Evolutionary conservation across 2,888 invertebrate genomes (phyloP), one percentile per base, ranked within the genome.

Genomic region (Eucriotettix oculatus): DNA sequence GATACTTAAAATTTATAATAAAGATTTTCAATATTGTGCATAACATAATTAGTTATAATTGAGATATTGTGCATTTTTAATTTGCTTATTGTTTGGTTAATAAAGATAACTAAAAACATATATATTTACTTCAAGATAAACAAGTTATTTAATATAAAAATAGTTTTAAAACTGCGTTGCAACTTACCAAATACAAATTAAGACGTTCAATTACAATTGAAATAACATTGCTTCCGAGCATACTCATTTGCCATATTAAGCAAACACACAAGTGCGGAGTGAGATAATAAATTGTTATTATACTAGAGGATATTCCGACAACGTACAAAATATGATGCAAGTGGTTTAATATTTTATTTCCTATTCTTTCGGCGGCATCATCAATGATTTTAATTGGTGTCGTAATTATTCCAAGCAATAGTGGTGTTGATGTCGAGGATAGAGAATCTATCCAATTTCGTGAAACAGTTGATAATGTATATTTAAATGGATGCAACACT

Each of bases 401-500:
- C 62, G 85, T 72, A 64, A 81, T 69, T 54, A 82, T 68, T 42
- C 79, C 77, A 42, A 83, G 70, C 55, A 87, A 68, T 48, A 88
- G 76, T 66, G 87, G 86, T 9, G 81, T 83, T 64, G 82, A 78
- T 0, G 82, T 79, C 62, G 80, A 78, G 68, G 87, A 85, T 53
- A 87, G 71, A 59, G 78, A 75, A 68, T 81, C 78, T 69, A 92
- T 86, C 93, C 94, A 94, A 65, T 82, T 79, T 67, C 87, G 84
- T 29, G 92, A 78, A 63, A 81, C 76, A 62, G 83, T 83, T 0
- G 92, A 85, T 54, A 96, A 73, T 60, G 82, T 84, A 63, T 86
- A 81, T 73, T 98, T 98, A 69, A 95, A 87, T 0, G 98, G 98
- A 73, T 95, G 93, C n/a, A 98, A 78, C 52, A 96, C 88, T 0